Conservation (phyloP, 2,113 vertebrate genomes). For the Gnathonemus echidnorhynchus region DNA sequence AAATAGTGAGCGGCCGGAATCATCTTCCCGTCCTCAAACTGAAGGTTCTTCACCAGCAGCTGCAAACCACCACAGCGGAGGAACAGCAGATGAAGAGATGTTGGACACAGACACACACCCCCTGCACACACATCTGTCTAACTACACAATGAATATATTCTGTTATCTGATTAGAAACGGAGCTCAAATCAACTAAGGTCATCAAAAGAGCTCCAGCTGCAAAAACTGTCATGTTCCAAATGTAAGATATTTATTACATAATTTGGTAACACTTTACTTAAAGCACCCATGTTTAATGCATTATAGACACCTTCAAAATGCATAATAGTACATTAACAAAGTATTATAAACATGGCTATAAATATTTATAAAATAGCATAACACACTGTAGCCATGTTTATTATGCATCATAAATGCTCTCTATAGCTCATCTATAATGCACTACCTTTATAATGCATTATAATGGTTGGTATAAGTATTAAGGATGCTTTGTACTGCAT, state of each 20-base stretch:
- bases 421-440: too few relatives aligned
- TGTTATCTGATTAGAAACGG: background rate
- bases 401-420: too few relatives aligned
- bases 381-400: too few relatives aligned
- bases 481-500: too few relatives aligned
- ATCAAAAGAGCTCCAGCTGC: background rate
- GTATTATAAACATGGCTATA: too few relatives aligned
- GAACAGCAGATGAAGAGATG: background rate
- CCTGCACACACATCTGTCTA: background rate
- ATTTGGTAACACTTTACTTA: too few relatives aligned
- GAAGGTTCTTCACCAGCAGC: slow-evolving; percentile 75
- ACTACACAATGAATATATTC: background rate
- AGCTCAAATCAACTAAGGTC: background rate
- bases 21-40: slow-evolving; percentile 79
- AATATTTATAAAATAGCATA: too few relatives aligned
- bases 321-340: too few relatives aligned
- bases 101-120: background rate
- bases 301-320: too few relatives aligned
- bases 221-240: background rate
- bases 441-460: too few relatives aligned
- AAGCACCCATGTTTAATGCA: too few relatives aligned
- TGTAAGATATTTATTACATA: background rate
- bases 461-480: too few relatives aligned
- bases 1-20: slow-evolving; percentile 72
- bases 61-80: slow-evolving; percentile 29